These are phyloP conservation scores for Hozukius guyotensis DNA, from an alignment of 2,797 vertebrate species.

Conservation along the genomic window DNA sequence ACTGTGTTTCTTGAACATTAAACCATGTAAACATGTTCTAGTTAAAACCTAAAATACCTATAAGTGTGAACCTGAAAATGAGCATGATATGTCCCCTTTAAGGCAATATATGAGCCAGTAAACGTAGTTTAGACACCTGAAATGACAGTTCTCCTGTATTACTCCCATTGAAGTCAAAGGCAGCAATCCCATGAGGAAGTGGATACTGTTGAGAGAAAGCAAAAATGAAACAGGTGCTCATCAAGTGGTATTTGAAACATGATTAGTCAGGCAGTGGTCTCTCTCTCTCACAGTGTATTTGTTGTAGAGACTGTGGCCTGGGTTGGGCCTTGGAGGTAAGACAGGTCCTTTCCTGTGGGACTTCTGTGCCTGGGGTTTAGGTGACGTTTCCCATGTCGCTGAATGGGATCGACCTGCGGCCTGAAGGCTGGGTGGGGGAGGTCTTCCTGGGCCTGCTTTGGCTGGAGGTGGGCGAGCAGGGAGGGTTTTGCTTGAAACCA, in stretches of 20 bases:
- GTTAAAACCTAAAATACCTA: too few relatives aligned
- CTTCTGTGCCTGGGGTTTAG: constrained; percentile 48
- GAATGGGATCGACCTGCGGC: constrained; percentile 71
- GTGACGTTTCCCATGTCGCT: constrained; percentile 13
- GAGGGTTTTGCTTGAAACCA: constrained; percentile 78
- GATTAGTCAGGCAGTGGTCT: neutral
- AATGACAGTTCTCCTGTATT: constrained; percentile 84
- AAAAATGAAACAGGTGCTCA: constrained; percentile 33
- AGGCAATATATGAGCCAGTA: neutral
- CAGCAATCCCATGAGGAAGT: constrained; percentile 87
- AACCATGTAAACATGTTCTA: too few relatives aligned
- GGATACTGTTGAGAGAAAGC: constrained; percentile 80
- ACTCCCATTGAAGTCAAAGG: constrained; percentile 80
- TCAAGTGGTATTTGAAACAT: neutral
- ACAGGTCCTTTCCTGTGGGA: constrained; percentile 83
- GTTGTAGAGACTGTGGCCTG: constrained; percentile 94
- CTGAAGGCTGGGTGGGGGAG: constrained; percentile 86
- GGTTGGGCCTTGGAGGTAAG: constrained; percentile 93
- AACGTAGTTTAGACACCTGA: constrained; percentile 83
- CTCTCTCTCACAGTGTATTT: constrained; percentile 89
- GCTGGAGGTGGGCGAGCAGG: constrained; percentile 84
- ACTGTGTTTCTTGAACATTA: too few relatives aligned
- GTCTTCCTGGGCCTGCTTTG: constrained; percentile 88
- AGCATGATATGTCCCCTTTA: too few relatives aligned
- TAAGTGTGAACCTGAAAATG: too few relatives aligned